phyloP scores from a whole-genome alignment of 2,113 vertebrate species.

The Pao palembangensis region DNA sequence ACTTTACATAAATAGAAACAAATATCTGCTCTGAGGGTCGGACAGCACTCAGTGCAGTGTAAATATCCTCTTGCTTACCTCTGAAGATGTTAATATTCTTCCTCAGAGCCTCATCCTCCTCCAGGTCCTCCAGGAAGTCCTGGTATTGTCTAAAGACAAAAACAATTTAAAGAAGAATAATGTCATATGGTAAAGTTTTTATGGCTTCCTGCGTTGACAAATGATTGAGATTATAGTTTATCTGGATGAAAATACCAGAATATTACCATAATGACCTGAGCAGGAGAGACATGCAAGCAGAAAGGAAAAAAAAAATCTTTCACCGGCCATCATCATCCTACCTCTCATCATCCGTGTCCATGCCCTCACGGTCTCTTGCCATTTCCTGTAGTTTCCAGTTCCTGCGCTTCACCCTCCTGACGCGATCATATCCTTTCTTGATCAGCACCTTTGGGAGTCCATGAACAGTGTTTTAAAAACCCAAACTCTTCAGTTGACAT shows the following conservation, averaged over 20 bases:
- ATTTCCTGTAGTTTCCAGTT: constrained; percentile 96
- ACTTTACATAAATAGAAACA: too few species aligned
- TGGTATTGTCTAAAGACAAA: constrained; percentile 85
- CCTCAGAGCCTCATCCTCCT: constrained; percentile 93
- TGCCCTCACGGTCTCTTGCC: constrained; percentile 80
- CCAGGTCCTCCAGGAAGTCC: constrained; percentile 97
- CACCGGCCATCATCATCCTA: constrained; percentile 37
- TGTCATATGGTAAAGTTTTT: neutral
- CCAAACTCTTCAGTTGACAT: too few species aligned
- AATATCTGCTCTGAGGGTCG: too few species aligned
- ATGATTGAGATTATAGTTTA: too few species aligned
- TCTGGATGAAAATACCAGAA: too few species aligned
- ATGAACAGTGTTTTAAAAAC: neutral
- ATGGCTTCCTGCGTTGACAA: neutral
- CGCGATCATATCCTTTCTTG: constrained; percentile 93
- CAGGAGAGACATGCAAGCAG: too few species aligned
- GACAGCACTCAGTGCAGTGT: neutral
- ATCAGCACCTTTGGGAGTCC: constrained; percentile 81
- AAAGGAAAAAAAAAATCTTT: too few species aligned
- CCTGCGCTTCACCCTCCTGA: constrained; percentile 82
- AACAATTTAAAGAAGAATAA: constrained; percentile 1
- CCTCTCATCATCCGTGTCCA: constrained; percentile 89
- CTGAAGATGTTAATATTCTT: constrained; percentile 96
- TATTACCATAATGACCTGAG: too few species aligned
- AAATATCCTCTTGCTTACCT: constrained; percentile 70